Conservation (phyloP, 2,113 vertebrate species). For the Passer domesticus region DNA sequence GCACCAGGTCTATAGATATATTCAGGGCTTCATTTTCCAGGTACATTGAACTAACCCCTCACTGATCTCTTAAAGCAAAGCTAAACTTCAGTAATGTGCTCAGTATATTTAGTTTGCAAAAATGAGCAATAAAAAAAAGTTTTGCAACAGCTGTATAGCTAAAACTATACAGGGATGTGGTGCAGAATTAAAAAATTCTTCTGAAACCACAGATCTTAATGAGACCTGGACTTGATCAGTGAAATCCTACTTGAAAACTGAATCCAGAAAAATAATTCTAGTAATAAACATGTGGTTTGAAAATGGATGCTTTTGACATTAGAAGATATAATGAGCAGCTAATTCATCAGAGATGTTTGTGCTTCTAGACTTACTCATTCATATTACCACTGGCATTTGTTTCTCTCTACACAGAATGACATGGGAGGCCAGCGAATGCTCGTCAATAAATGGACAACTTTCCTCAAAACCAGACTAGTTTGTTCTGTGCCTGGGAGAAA, state of each 20-base stretch:
- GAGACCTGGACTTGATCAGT: slow-evolving; percentile 7
- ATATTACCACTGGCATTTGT: background rate
- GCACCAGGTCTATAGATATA: background rate
- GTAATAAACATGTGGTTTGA: background rate
- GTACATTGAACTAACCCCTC: background rate
- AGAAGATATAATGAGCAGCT: background rate
- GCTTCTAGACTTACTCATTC: slow-evolving; percentile 34
- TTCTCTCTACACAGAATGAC: slow-evolving; percentile 83
- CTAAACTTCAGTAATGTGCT: background rate
- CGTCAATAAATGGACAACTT: slow-evolving; percentile 95
- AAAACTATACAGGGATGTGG: background rate
- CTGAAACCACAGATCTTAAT: slow-evolving; percentile 5
- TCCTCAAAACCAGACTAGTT: slow-evolving; percentile 90
- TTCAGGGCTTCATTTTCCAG: background rate
- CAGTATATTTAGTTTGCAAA: background rate
- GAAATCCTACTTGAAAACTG: background rate
- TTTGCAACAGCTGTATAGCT: background rate
- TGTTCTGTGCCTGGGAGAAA: slow-evolving; percentile 92
- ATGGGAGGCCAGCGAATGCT: slow-evolving; percentile 92
- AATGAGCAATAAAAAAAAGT: background rate
- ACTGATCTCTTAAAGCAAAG: background rate
- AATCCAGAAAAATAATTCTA: background rate
- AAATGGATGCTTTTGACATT: background rate
- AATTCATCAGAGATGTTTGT: slow-evolving; percentile 17
- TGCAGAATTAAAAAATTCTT: slow-evolving; percentile 17